Base-by-base conservation (phyloP, 2,797 vertebrate species). In the Poecilia picta region DNA sequence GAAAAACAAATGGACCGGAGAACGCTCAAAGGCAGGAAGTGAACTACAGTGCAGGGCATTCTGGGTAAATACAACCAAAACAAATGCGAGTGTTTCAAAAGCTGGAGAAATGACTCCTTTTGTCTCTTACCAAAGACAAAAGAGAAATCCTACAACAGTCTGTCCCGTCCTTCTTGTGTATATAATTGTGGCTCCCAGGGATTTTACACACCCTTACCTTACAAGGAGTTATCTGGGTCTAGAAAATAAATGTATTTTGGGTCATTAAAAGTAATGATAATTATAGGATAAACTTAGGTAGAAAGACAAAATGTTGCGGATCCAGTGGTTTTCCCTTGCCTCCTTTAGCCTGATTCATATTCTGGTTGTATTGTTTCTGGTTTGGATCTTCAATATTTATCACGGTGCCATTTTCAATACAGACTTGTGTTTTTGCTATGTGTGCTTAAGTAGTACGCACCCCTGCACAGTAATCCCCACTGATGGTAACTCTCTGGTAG, bases 401-500 rank as follows among this genome's bases (percentile, higher is more conserved):
- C 7, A 23, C 31, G 5, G 43, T 28, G 8, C 11, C 13, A 6
- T 59, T 76, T 2, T 39, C 8, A 74, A 15, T 18, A 28, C 20
- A 53, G 16, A 4, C 25, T 3, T 0, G 18, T 43, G 25, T 72
- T 59, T 0, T 20, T 72, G 12, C 46, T 23, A 7, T 16, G 31
- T 25, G 1, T 45, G 25, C n/a, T 72, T 70, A 16, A 25, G 4
- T 15, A 13, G 1, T 41, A 46, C 74, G 11, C 97, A 99, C 98
- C 97, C 98, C 98, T 0, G 98, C 97, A 90, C 98, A 99, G 96
- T 99, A 98, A 91, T 99, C 98, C 59, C 98, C 98, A 68, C 96
- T 97, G 93, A 99, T 98, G 82, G 97, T 97, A 76, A 99, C 97
- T 89, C 98, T 96, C 96, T 99, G 98, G 92, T 97, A 99, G 49